These are phyloP conservation scores for Poecilobothrus nobilitatus DNA, from an alignment of 2,888 invertebrate species.

Conservation along the genomic window DNA sequence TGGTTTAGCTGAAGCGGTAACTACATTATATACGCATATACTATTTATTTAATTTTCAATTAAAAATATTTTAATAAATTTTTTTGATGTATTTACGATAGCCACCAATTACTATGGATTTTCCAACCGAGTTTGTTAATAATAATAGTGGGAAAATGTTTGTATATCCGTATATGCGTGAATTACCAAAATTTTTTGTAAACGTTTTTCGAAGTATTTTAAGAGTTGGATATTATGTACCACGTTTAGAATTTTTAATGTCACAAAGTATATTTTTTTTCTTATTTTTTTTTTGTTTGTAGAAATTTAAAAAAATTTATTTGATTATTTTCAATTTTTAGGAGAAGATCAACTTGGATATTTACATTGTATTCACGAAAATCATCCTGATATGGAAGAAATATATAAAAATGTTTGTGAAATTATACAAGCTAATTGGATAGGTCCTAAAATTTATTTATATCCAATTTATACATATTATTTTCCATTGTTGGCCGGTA, in stretches of 20 bases:
- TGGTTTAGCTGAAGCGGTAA: conserved; percentile 10
- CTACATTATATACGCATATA: too few species aligned
- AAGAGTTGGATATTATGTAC: conserved; percentile 40
- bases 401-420: conserved; percentile 36
- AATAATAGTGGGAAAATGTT: conserved; percentile 36
- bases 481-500: conserved; percentile 35
- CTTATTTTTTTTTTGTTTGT: conserved; percentile 11
- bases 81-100: too few species aligned
- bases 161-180: conserved; percentile 39
- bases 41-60: neutral
- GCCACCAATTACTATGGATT: conserved; percentile 23
- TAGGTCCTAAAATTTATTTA: conserved; percentile 38
- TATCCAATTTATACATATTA: conserved; percentile 43
- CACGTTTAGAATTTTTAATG: conserved; percentile 41
- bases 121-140: conserved; percentile 33
- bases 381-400: conserved; percentile 36
- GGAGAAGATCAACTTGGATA: conserved; percentile 32
- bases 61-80: neutral
- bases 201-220: conserved; percentile 38
- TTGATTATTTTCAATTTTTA: conserved; percentile 16
- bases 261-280: conserved; percentile 31
- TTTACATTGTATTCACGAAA: conserved; percentile 35
- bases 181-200: conserved; percentile 36
- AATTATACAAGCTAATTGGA: conserved; percentile 37
- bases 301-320: neutral